phyloP scores from a whole-genome alignment of 2,113 vertebrate genomes.

The Garra rufa region DNA sequence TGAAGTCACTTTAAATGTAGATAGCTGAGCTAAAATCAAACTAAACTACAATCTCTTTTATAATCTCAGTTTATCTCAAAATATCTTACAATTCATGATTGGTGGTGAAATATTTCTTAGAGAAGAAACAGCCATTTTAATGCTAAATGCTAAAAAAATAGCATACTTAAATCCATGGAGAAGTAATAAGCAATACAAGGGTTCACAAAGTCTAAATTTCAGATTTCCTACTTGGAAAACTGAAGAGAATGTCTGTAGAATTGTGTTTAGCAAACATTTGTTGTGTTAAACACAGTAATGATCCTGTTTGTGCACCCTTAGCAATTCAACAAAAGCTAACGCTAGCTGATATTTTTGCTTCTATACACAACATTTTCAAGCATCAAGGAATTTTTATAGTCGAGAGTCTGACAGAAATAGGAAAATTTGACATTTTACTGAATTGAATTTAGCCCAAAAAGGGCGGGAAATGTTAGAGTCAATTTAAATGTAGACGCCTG shows the following conservation, averaged over 20 bases:
- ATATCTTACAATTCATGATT: no score
- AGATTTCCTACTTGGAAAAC: background rate
- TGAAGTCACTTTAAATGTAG: no score
- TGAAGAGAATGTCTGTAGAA: background rate
- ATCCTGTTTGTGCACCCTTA: background rate
- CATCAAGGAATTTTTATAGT: background rate
- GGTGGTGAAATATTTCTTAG: background rate
- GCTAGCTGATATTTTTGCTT: background rate
- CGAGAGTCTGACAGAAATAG: background rate
- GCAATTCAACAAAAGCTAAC: background rate
- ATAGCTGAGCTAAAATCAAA: no score
- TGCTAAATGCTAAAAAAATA: background rate
- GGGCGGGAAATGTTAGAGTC: background rate
- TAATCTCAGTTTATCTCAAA: no score
- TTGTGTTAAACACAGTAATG: no score
- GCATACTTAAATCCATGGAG: background rate
- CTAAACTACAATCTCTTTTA: no score
- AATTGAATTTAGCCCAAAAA: background rate
- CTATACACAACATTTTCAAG: background rate
- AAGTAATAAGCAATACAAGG: background rate
- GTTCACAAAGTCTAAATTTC: background rate
- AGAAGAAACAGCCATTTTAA: background rate
- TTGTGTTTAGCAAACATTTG: background rate
- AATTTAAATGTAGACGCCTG: background rate
- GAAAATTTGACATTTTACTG: background rate